Base-by-base conservation (phyloP, 2,797 vertebrate genomes). In the Anabacerthia variegaticeps region DNA sequence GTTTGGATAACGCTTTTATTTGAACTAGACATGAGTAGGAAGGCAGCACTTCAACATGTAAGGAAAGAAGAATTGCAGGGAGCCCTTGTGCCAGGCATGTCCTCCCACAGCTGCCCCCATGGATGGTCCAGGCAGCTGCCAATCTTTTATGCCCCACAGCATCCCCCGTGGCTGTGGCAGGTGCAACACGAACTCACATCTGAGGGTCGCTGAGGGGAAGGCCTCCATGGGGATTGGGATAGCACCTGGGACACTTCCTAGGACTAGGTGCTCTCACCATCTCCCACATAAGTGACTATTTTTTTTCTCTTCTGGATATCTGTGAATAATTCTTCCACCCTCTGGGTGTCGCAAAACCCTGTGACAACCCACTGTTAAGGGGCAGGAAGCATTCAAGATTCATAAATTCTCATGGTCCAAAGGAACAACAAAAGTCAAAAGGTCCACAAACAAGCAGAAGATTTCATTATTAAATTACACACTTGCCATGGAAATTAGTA, bases 1-100 rank as follows among this genome's bases (percentile, higher is more conserved):
- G 36, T 89, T 72, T 89, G 51, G 27, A 51, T 92, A 51, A 51
- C 68, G 27, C 46, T 65, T 95, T 68, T 62, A 39, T 91, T 91
- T 93, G 62, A 85, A 26, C 41, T 61, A 46, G n/a, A 56, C 59
- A 20, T 10, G 55, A 89, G 54, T 51, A 87, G 71, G 71, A 84
- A 59, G n/a, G 30, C 15, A 37, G 1, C 2, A 23, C 16, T 37
- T 28, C 36, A 76, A 63, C 10, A 5, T 7, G 26, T 26, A 63
- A 9, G 21, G 11, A 28, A 7, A 2, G 22, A 72, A 67, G 14
- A 73, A 72, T 75, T 19, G 10, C 43, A 54, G 27, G 5, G 7
- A 67, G 6, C 22, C 10, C 55, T 7, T 6, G 48, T 2, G 19
- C 48, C 2, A 0, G 55, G 22, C 19, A 7, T 2, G 0, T 14